phyloP scores from a whole-genome alignment of 53 echinoderm and acorn worm species.

The Echinometra lucunter region DNA sequence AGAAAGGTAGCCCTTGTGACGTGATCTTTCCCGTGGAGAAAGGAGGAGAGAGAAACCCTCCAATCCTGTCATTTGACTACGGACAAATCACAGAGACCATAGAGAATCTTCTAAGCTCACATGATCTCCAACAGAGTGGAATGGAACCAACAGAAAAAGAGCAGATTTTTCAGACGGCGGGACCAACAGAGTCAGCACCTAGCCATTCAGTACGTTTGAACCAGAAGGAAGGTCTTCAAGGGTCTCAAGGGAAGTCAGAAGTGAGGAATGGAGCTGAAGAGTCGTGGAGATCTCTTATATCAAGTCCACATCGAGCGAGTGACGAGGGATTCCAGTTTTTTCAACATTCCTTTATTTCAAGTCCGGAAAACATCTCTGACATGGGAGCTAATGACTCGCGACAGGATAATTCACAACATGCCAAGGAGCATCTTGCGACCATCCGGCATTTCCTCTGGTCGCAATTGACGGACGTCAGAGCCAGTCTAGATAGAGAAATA shows the following conservation, averaged over 20 bases:
- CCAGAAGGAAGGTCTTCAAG: neutral
- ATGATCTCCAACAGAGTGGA: neutral
- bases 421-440: neutral
- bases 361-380: neutral
- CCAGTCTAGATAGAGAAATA: neutral
- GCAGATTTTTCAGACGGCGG: neutral
- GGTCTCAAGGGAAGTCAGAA: neutral
- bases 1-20: neutral
- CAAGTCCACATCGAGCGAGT: neutral
- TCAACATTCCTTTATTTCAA: slow-evolving; percentile 5
- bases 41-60: neutral
- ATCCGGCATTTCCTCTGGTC: neutral
- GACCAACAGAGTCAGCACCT: neutral
- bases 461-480: neutral
- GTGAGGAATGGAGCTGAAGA: neutral
- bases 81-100: neutral
- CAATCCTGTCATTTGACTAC: neutral
- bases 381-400: neutral
- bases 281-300: neutral
- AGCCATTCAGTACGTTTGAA: neutral
- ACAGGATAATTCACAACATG: neutral
- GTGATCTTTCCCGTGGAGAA: neutral
- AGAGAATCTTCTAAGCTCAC: neutral
- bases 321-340: slow-evolving; percentile 3
- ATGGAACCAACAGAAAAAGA: neutral